These are phyloP conservation scores for Pan troglodytes DNA, from an alignment of 2,113 vertebrate species.

Conservation along the genomic window NHGRI_mPanTro3-v2.1_pri NC_072398.2:160954501-160955000, in stretches of 20 bases:
- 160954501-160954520: background rate
- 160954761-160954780: slow-evolving; percentile 30
- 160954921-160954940: background rate
- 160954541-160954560: background rate
- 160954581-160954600: slow-evolving; percentile 21
- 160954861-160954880: background rate
- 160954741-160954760: background rate
- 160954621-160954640: background rate
- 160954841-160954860: background rate
- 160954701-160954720: background rate
- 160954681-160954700: background rate
- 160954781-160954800: background rate
- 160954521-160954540: slow-evolving; percentile 41
- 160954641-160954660: slow-evolving; percentile 8
- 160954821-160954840: background rate
- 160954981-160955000: background rate
- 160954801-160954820: background rate
- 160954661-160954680: background rate
- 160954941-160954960: background rate
- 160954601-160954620: background rate
- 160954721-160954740: background rate
- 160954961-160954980: background rate
- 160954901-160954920: background rate
- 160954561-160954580: background rate
- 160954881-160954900: slow-evolving; percentile 26